Evolutionary conservation across 2,113 vertebrate genomes (phyloP).

Genomic region (Gorsachius goisagi): DNA sequence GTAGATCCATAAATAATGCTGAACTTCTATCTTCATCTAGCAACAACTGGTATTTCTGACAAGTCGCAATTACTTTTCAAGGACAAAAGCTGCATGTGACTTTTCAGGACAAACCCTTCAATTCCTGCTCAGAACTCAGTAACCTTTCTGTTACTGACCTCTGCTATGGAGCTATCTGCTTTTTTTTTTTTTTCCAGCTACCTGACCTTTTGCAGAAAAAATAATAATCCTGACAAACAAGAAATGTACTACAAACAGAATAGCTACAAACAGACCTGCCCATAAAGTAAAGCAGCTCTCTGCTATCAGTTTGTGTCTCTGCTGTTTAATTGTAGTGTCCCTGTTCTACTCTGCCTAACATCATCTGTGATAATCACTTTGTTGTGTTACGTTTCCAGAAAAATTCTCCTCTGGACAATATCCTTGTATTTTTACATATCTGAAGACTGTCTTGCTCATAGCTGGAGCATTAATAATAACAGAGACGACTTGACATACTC

Average conservation of each 20-base stretch:
- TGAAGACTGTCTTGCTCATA: background rate
- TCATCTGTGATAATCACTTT: background rate
- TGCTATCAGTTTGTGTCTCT: background rate
- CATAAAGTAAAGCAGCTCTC: background rate
- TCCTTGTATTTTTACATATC: background rate
- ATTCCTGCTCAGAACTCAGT: background rate
- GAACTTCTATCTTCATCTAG: conserved; percentile 18
- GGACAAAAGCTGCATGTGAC: background rate
- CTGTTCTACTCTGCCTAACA: background rate
- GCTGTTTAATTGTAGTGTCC: background rate
- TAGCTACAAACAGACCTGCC: background rate
- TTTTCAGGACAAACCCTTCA: background rate
- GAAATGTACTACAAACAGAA: background rate
- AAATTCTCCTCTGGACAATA: background rate
- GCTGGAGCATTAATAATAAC: background rate
- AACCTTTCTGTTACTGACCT: conserved; percentile 8
- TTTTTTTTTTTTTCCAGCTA: background rate
- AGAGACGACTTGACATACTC: background rate
- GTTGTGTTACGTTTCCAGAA: background rate
- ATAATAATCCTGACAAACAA: background rate
- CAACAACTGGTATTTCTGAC: background rate
- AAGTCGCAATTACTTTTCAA: conserved; percentile 22
- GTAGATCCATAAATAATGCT: background rate
- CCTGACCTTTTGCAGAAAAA: background rate
- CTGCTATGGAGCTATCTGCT: background rate